Conservation (phyloP, 2,797 vertebrate species). For the Danio tinwini region DNA sequence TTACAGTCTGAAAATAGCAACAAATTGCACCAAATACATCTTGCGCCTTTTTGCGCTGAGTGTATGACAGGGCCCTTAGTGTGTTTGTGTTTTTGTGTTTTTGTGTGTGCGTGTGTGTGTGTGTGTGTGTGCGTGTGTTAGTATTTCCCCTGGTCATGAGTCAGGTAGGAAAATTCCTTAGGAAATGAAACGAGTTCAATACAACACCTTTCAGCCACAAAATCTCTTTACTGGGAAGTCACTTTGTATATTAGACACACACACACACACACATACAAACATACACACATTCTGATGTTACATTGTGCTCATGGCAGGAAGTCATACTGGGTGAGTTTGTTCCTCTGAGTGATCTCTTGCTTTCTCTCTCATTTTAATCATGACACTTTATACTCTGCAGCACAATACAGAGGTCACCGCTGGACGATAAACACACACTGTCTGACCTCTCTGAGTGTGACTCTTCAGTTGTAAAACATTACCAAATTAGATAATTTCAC, state of each 20-base stretch:
- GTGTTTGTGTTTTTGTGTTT: too few relatives aligned
- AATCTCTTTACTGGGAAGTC: background rate
- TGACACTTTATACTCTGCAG: constrained; percentile 34
- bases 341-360: constrained; percentile 6
- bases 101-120: too few relatives aligned
- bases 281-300: background rate
- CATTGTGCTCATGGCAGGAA: constrained; percentile 9
- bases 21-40: too few relatives aligned
- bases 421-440: background rate
- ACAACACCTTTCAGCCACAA: background rate
- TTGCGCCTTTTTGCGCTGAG: too few relatives aligned
- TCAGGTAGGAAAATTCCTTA: background rate
- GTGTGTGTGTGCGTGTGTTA: too few relatives aligned
- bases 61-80: too few relatives aligned
- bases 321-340: constrained; percentile 31
- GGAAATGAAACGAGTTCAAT: constrained; percentile 7
- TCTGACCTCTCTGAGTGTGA: background rate
- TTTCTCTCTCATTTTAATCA: constrained; percentile 23
- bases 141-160: background rate
- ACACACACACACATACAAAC: background rate
- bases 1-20: too few relatives aligned
- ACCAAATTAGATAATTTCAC: too few relatives aligned
- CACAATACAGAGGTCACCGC: constrained; percentile 35
- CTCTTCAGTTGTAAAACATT: constrained; percentile 6
- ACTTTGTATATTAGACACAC: background rate